Evolutionary conservation across 2,888 invertebrate species (phyloP).

Genomic region (Polydrusus pterygomalis): DNA sequence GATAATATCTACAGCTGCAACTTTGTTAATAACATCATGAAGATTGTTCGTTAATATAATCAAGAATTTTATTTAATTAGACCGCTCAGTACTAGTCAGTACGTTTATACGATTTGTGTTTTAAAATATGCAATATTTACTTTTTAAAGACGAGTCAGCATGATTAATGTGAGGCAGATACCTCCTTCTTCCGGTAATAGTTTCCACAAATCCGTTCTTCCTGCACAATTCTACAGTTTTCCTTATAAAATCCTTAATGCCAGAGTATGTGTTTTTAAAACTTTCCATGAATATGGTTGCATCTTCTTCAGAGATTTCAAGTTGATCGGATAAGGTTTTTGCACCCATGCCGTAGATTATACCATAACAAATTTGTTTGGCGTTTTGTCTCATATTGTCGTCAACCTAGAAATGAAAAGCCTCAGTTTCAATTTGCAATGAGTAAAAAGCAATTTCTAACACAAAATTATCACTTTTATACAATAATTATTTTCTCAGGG

Average conservation of each 20-base stretch:
- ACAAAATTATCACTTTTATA: too few relatives aligned
- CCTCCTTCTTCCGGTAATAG: constrained; percentile 86
- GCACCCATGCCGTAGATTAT: constrained; percentile 98
- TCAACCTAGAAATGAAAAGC: constrained; percentile 77
- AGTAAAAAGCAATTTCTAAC: background rate
- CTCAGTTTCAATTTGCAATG: background rate
- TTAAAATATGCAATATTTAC: constrained; percentile 73
- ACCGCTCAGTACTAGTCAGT: too few relatives aligned
- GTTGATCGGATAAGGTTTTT: constrained; percentile 84
- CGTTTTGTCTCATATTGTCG: constrained; percentile 85
- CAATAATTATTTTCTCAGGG: too few relatives aligned
- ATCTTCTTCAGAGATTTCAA: constrained; percentile 86
- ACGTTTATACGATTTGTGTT: too few relatives aligned
- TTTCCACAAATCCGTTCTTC: constrained; percentile 86
- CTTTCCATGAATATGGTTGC: constrained; percentile 86
- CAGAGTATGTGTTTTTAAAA: constrained; percentile 86
- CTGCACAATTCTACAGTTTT: constrained; percentile 77
- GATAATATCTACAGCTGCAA: too few relatives aligned
- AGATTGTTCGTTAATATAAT: too few relatives aligned
- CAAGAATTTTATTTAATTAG: too few relatives aligned
- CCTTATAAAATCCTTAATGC: constrained; percentile 79
- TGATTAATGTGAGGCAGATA: constrained; percentile 85
- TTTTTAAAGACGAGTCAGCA: constrained; percentile 74
- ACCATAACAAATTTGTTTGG: constrained; percentile 96
- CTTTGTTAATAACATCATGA: too few relatives aligned